Base-by-base conservation (phyloP, 2,113 vertebrate genomes). In the Tiliqua scincoides region DNA sequence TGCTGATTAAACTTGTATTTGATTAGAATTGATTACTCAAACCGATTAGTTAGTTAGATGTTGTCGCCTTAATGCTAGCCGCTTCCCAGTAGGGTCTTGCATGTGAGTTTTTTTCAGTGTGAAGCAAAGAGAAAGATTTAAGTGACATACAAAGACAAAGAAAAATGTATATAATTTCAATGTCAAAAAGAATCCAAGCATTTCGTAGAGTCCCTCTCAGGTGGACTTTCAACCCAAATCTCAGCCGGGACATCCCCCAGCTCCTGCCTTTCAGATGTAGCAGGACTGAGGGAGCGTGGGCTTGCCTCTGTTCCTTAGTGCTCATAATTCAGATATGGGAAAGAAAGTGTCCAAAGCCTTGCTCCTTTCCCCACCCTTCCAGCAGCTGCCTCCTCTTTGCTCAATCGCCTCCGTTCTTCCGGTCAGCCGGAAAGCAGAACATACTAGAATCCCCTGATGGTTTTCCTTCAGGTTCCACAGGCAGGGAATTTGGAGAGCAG, bases 381-480 rank as follows among this genome's bases (percentile, higher is more conserved):
- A 86, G 65, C 90, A 81, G 89, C 90, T 87, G 82, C 70, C 43
- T 75, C 68, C 76, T 40, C 81, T 79, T 82, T 0, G 25, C 83
- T 87, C 77, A 65, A 52, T 70, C 30, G 78, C 54, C 52, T 84
- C 88, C 79, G 82, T 35, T 75, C 43, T 88, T 85, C 88, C 85
- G 6, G 83, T 83, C 92, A 90, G 89, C 90, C 3, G 20, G 73
- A 88, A 89, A 92, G 87, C 83, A 84, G 78, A 71, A 74, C 1
- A 0, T 21, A 0, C 52, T 1, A 30, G 59, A 78, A 89, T 82
- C 89, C 86, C 89, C 87, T 82, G 75, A 88, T 76, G 87, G 43
- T n/a, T 75, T 75, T 85, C 1, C 7, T 35, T 37, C 48, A 93
- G 90, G 23, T 76, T 21, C 27, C 63, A 0, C 0, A 65, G 84